These are phyloP conservation scores for Gymnocypris eckloni DNA, from an alignment of 2,797 vertebrate species.

Conservation along the genomic window DNA sequence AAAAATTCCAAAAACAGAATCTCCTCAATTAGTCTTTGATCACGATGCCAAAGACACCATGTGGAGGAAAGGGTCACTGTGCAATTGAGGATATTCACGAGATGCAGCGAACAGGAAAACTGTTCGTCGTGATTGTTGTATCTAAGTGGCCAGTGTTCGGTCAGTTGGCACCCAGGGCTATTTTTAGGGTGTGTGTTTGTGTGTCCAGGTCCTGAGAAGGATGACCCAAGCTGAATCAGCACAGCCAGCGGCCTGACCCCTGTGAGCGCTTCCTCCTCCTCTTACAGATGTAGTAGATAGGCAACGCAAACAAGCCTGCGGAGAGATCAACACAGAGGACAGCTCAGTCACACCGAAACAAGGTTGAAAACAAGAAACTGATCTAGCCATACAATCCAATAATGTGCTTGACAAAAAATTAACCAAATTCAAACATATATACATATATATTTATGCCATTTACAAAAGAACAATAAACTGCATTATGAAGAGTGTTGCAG, in stretches of 20 bases:
- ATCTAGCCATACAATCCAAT: background rate
- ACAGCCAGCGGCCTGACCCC: constrained; percentile 77
- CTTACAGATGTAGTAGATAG: constrained; percentile 97
- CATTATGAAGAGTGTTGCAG: too few relatives aligned
- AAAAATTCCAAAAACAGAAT: constrained; percentile 10
- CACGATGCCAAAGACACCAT: background rate
- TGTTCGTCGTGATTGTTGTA: constrained; percentile 23
- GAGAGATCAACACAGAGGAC: constrained; percentile 25
- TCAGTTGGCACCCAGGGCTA: constrained; percentile 39
- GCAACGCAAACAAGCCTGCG: constrained; percentile 91
- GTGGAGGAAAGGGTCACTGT: constrained; percentile 9
- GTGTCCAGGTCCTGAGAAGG: constrained; percentile 26
- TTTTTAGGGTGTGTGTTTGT: constrained; percentile 36
- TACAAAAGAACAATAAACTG: too few relatives aligned
- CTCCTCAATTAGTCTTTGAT: constrained; percentile 16
- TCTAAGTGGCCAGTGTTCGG: constrained; percentile 5
- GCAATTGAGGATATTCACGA: constrained; percentile 30
- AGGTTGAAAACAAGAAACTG: background rate
- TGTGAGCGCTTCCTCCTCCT: constrained; percentile 91
- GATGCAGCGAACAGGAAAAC: constrained; percentile 30
- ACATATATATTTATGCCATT: too few relatives aligned
- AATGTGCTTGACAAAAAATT: background rate
- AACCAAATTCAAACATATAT: background rate
- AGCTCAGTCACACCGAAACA: background rate
- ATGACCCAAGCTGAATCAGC: constrained; percentile 54